Evolutionary conservation across 2,113 vertebrate species (phyloP), one percentile per base, ranked within the genome.

Genomic region (Vulpes vulpes): DNA sequence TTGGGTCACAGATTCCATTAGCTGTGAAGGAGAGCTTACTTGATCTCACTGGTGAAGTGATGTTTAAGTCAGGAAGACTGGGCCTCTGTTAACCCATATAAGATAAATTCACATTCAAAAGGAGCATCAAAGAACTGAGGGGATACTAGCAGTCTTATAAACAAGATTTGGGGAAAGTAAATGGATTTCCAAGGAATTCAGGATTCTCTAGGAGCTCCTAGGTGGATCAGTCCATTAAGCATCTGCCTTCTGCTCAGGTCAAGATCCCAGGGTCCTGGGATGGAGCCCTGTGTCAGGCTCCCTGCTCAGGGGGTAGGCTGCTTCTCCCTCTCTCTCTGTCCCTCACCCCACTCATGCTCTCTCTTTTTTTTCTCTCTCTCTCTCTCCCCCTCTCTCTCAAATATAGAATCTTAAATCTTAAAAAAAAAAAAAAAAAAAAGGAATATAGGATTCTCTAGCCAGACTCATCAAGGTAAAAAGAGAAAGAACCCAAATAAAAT

Each of bases 101-200:
- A 27, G 32, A 67, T 35, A 96, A n/a, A n/a, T n/a, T 92, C 43
- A 32, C 22, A 20, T 85, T 84, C 76, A 49, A 87, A 95, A 55
- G 78, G 30, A 78, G 8, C 23, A n/a, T 6, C 8, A 17, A 15
- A 16, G 32, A 89, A 51, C 67, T 92, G 30, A 57, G 73, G 25
- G 38, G 53, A 4, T 22, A 5, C 49, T 89, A 93, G 25, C 25
- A 74, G 65, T n/a, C 43, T 60, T 51, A 25, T 32, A 15, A 85
- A 84, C 27, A 85, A 78, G 83, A 82, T 74, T 95, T 90, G 65
- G 55, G 91, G 38, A 78, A 65, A 95, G 25, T 43, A 71, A 65
- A 32, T 67, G 19, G 25, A 43, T 86, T 90, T n/a, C 43, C 35
- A 87, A 79, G 49, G 38, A 74, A 49, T 25, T 43, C 25, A 27